Conservation (phyloP, 1,140 invertebrate species). For the Pygmarrhopalites habei region DNA sequence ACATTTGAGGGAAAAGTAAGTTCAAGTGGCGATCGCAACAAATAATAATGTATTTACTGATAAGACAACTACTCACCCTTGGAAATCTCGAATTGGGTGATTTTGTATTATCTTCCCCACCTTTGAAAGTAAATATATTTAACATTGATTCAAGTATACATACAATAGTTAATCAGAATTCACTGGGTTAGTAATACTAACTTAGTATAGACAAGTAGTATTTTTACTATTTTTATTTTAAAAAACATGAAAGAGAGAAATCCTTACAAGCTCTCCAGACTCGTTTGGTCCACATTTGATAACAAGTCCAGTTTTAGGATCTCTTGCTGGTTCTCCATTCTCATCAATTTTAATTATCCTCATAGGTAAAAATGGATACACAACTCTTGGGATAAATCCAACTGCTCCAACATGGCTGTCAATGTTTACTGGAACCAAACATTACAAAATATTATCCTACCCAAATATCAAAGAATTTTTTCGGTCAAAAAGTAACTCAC, state of each 20-base stretch:
- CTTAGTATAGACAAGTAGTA: too few relatives aligned
- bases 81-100: conserved; percentile 81
- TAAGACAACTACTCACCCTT: too few relatives aligned
- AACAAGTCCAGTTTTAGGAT: conserved; percentile 63
- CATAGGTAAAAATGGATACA: conserved; percentile 73
- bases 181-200: too few relatives aligned
- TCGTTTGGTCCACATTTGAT: conserved; percentile 64
- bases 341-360: conserved; percentile 82
- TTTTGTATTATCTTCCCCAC: conserved; percentile 54
- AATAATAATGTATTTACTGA: too few relatives aligned
- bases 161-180: too few relatives aligned
- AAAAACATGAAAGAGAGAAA: too few relatives aligned
- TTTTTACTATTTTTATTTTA: too few relatives aligned
- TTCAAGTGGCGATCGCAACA: too few relatives aligned
- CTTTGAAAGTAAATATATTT: too few relatives aligned
- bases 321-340: conserved; percentile 72
- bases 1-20: too few relatives aligned
- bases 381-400: conserved; percentile 77
- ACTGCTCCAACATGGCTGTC: conserved; percentile 84
- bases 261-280: conserved; percentile 85
- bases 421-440: conserved; percentile 47
- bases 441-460: background rate
- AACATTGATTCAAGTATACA: too few relatives aligned
- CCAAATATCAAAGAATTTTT: background rate
- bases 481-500: conserved; percentile 29